Evolutionary conservation across 2,888 invertebrate species (phyloP), one percentile per base, ranked within the genome.

Genomic region (Oscheius myriophilus): DNA sequence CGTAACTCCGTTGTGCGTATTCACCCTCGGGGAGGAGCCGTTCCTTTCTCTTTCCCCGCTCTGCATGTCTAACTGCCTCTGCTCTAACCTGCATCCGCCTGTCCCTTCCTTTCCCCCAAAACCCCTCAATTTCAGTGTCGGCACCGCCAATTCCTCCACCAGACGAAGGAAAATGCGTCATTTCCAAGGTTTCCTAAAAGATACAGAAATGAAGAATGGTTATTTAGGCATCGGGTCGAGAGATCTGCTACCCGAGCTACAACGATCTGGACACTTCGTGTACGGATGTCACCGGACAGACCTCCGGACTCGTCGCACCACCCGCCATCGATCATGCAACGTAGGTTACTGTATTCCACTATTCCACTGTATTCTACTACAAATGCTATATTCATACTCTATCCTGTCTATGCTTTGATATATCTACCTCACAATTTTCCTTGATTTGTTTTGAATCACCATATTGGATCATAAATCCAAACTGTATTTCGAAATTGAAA

Each of bases 101-200:
- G 26, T 16, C 39, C 21, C 26, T 49, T 25, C 1, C 25, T n/a
- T 49, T 45, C 12, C 33, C 45, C 26, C 23, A 49, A 61, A 61
- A 25, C 46, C 21, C 25, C 18, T 12, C 4, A 18, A 18, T 81
- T 85, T 71, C 68, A 85, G 85, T 85, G 72, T 83, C 82, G 14
- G 79, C 81, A n/a, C 85, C 85, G 42, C 84, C 84, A 33, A 85
- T 85, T 74, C 84, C 84, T 9, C 85, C 85, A 43, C 81, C 83
- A 12, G 76, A 83, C 61, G 81, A 81, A 59, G 85, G 85, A 23
- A 75, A 81, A 55, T 85, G 85, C 59, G 75, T 76, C 55, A 69
- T 72, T 51, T 84, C 82, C 23, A 75, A 73, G 82, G 82, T 65
- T 73, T 77, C 43, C 9, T 18, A n/a, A 11, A 33, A 12, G 14